These are phyloP conservation scores for Tragelaphus scriptus DNA, from an alignment of 2,113 vertebrate species.

Conservation along the genomic window DNA sequence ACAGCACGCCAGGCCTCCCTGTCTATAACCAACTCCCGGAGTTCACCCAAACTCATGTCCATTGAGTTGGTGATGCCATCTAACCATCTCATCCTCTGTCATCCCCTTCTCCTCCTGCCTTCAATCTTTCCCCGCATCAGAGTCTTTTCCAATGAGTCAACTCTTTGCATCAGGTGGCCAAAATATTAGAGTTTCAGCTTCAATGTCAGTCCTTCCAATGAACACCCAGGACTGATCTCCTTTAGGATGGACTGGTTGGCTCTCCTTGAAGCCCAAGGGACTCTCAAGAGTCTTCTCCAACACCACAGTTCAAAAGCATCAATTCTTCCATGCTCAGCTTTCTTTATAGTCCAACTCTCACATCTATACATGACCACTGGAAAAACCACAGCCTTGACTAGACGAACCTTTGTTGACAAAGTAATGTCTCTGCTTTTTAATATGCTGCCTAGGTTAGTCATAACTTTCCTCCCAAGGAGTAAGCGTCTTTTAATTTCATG, in stretches of 20 bases:
- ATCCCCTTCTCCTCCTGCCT: background rate
- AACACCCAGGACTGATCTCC: background rate
- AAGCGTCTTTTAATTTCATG: background rate
- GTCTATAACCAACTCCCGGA: background rate
- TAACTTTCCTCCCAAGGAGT: background rate
- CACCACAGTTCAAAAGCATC: background rate
- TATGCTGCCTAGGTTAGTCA: background rate
- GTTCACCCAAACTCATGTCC: background rate
- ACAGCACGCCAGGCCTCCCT: background rate
- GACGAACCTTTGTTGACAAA: background rate
- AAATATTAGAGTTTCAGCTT: background rate
- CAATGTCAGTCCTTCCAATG: background rate
- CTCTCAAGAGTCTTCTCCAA: background rate
- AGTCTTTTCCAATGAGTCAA: background rate
- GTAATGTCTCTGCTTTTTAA: background rate
- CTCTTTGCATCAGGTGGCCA: background rate
- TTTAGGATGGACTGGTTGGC: background rate
- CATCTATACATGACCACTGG: background rate
- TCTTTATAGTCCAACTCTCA: background rate
- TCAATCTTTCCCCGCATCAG: background rate
- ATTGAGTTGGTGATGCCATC: background rate
- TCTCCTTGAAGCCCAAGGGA: background rate
- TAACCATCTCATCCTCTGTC: background rate
- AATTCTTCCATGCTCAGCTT: fast-evolving
- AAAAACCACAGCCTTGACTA: background rate